phyloP scores from a whole-genome alignment of 2,888 invertebrate species.

The Antitype chi region DNA sequence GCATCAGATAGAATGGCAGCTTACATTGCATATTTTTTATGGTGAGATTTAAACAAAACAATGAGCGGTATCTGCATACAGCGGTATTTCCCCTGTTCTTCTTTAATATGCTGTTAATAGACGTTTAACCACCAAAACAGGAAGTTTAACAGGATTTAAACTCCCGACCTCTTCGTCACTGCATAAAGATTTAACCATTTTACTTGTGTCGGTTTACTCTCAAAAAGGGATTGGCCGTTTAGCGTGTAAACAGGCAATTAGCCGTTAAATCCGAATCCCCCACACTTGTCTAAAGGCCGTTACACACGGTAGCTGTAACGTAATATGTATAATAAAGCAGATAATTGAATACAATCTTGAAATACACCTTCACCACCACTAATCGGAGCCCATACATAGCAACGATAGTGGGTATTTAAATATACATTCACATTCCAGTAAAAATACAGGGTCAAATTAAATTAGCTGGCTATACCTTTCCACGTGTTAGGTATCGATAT shows the following conservation, averaged over 20 bases:
- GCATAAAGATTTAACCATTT: conserved; percentile 7
- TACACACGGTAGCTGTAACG: background rate
- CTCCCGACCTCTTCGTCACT: background rate
- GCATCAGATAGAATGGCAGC: no score
- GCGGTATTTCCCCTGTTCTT: background rate
- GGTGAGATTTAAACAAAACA: background rate
- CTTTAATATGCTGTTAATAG: background rate
- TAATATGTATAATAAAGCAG: background rate
- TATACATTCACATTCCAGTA: background rate
- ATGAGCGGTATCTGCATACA: background rate
- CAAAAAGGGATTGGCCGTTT: conserved; percentile 21
- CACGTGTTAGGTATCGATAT: no score
- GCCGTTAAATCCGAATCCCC: conserved; percentile 37
- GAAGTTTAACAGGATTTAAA: background rate
- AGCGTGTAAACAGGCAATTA: conserved; percentile 42
- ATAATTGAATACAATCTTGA: background rate
- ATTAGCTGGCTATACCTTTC: no score
- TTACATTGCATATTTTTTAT: background rate
- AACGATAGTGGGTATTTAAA: background rate
- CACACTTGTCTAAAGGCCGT: conserved; percentile 13
- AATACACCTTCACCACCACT: background rate
- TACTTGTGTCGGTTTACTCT: conserved; percentile 5
- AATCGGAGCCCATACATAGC: background rate
- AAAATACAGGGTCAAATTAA: no score
- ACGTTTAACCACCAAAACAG: background rate